Percentiles rank a stretch among this genome's conserved stretches.
Evolutionary conservation across 2,888 invertebrate species (phyloP).

Genomic region (Therioaphis trifolii): DNA sequence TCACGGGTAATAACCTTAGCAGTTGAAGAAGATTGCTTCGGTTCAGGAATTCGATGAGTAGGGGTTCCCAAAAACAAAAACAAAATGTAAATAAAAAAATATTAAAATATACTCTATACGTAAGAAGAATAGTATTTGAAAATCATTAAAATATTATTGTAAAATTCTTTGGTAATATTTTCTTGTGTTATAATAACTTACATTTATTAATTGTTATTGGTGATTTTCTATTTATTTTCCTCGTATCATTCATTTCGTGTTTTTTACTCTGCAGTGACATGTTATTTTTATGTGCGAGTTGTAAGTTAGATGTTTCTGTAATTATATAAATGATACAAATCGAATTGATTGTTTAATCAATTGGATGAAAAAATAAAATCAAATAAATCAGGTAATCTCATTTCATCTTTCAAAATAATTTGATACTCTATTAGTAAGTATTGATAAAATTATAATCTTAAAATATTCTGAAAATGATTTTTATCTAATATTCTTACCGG

Average conservation of each 20-base stretch:
- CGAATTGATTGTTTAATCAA: no score
- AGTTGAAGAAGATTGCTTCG: constrained; percentile 51
- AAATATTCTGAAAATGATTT: neutral
- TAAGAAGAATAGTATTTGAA: neutral
- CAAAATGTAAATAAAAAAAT: neutral
- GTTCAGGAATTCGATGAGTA: constrained; percentile 55
- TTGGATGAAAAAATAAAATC: no score
- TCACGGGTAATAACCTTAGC: constrained; percentile 61
- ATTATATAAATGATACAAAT: no score
- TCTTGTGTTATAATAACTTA: no score
- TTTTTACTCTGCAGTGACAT: no score
- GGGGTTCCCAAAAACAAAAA: constrained; percentile 49
- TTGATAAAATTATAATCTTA: neutral
- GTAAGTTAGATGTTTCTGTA: no score
- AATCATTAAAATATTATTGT: neutral
- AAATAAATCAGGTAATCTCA: no score
- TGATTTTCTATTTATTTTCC: no score
- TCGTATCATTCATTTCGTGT: no score
- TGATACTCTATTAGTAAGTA: neutral
- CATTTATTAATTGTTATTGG: no score
- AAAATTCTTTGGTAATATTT: no score
- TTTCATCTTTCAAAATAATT: neutral
- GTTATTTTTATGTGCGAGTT: no score
- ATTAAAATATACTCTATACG: neutral
- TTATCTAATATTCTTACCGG: neutral